Evolutionary conservation across 2,113 vertebrate genomes (phyloP), one percentile per base, ranked within the genome.

Genomic region (Salvelinus alpinus): DNA sequence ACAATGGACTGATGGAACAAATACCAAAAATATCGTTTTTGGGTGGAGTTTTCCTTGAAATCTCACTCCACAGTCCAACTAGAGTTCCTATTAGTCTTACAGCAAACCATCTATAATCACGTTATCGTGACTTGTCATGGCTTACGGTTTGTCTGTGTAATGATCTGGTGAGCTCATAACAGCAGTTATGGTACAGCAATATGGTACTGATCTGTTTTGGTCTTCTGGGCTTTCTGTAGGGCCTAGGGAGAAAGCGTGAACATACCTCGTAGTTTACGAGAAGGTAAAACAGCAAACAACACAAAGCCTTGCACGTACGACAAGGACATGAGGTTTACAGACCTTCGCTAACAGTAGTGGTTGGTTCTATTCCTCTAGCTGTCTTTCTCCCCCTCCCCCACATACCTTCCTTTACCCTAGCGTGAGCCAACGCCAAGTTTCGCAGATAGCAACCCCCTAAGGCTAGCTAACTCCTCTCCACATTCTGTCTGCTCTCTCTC

Each of bases 241-340:
- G 14, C 67, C 69, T 44, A 47, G 79, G 73, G 69, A 84, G 65
- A 75, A 70, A 78, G 31, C 34, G 9, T 72, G 85, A 85, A 72
- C 80, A 70, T 80, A 74, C 47, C 80, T 76, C 1, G 5, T 57
- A 18, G 51, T 64, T 29, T 57, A 3, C 27, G 16, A 16, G 2
- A 74, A 74, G 86, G 75, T 82, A 22, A 82, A 62, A 86, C 78
- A 24, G 59, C 80, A 82, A 62, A 85, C 78, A 24, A 44, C 80
- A 76, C 11, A 18, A 22, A 22, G 59, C 64, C 73, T 51, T 44
- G 22, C 80, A 83, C 78, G 67, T 75, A 80, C 80, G 75, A 73
- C 83, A 51, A 79, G 66, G 62, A 24, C 0, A 5, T 73, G 70
- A 60, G 57, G 31, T 68, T 67, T n/a, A 73, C 64, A 24, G 13